Base-by-base conservation (phyloP, 2,113 vertebrate genomes). In the Ia io region DNA sequence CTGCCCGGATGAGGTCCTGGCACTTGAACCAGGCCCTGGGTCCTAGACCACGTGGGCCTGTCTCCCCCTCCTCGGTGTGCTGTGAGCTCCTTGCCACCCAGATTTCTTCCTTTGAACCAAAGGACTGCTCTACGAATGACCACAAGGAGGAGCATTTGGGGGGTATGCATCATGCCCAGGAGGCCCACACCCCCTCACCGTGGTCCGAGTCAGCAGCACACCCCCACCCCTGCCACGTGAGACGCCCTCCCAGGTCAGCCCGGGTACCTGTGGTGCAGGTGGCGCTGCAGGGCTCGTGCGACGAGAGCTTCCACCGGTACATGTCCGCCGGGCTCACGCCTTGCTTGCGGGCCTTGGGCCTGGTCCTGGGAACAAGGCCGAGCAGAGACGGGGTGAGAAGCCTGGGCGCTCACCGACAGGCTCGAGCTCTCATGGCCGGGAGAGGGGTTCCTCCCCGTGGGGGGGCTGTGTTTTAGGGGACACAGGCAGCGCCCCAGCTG, bases 221-320 rank as follows among this genome's bases (percentile, higher is more conserved):
- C 37, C 20, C 16, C 5, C 1, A 4, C 77, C 14, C 35, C 17
- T 3, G 3, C 4, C 10, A 1, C 10, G 0, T 20, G 37, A 5
- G 5, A 12, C 23, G 1, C 11, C 23, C 53, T 5, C 40, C 0
- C 6, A 2, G 82, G 6, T 9, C 40, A 1, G 3, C 5, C 4
- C 1, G 49, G 49, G 91, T 98, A 99, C 99, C 99, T 98, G 99
- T 99, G 79, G 99, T 99, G 94, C 99, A 99, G 73, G 99, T 99
- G 98, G 99, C 99, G 82, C 99, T 99, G 98, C 99, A 99, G 74
- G 99, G 99, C 98, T 99, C 99, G 2, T 99, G 99, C 18, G 99
- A 99, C 3, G 99, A 99, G 22, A 99, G 98, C 90, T 99, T 99
- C 99, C 99, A 99, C 92, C 99, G 99, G 98, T 99, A 99, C 99